Evolutionary conservation across 2,113 vertebrate genomes (phyloP), one percentile per base, ranked within the genome.

Genomic region (Megaleporinus macrocephalus): DNA sequence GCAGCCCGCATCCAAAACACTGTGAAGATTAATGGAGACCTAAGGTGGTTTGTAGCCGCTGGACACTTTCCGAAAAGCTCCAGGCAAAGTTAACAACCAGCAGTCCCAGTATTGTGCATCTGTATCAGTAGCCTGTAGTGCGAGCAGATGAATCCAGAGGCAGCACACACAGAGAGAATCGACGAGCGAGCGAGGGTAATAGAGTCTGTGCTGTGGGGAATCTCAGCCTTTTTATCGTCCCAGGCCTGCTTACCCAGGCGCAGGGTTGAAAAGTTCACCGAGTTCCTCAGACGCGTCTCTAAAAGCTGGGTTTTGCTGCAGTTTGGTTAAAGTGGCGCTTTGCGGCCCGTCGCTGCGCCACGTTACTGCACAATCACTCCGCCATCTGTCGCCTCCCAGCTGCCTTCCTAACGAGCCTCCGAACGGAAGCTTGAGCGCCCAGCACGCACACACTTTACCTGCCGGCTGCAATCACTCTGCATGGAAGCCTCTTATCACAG

Each of bases 351-450:
- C 41, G 33, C 49, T 53, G 29, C 47, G 30, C 55, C 22, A 12
- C 49, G 66, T 81, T 66, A 57, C 71, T 13, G 26, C 72, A 68
- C 72, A 74, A 74, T 33, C 59, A 57, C 24, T 66, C 30, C 63
- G 44, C 71, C 71, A 74, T 81, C 70, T 81, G 71, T 73, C 73
- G 27, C 71, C 70, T 44, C 47, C 44, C 59, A 73, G 41, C 69
- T 63, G 57, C 69, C 68, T 49, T 33, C 36, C 69, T 80, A 80
- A 80, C 57, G 57, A 80, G 78, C 36, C 61, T 49, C 69, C 66
- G n/a, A 73, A 55, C 41, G 47, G 69, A 20, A 69, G 47, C 26
- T 51, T 10, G 53, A 57, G 18, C 53, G 5, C 55, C 27, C 53
- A 27, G 18, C 26, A 65, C 59, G 24, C 36, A 20, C 61, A 20